phyloP scores from a whole-genome alignment of 2,113 vertebrate species.

The Tetrao urogallus region DNA sequence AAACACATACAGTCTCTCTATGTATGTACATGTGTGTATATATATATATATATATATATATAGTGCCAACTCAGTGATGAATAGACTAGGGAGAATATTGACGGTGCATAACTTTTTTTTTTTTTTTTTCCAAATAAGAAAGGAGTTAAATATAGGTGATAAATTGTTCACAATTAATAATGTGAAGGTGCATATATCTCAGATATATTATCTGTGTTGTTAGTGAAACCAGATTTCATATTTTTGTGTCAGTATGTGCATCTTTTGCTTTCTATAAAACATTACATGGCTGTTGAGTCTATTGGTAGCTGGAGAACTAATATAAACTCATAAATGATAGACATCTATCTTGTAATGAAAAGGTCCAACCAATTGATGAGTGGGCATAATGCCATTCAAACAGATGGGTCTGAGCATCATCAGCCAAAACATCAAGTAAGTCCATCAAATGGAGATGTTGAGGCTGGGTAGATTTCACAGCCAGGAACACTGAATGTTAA shows the following conservation, averaged over 20 bases:
- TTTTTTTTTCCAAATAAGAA: neutral
- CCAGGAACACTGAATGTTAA: slow-evolving; percentile 40
- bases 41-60: too few species aligned
- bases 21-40: too few species aligned
- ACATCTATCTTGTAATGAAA: slow-evolving; percentile 60
- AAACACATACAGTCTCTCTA: too few species aligned
- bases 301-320: slow-evolving; percentile 20
- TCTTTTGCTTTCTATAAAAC: neutral
- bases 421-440: slow-evolving; percentile 58
- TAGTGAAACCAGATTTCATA: neutral
- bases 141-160: neutral
- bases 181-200: neutral
- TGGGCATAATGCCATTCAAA: slow-evolving; percentile 58
- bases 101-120: neutral
- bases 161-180: neutral
- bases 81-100: neutral
- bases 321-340: slow-evolving; percentile 51
- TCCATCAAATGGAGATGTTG: slow-evolving; percentile 60
- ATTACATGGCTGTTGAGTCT: neutral
- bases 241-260: neutral
- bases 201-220: neutral
- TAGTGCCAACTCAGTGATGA: neutral
- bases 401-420: slow-evolving; percentile 58
- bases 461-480: slow-evolving; percentile 59
- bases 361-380: slow-evolving; percentile 55